Evolutionary conservation across 2,888 invertebrate species (phyloP).

Genomic region (Metellina segmentata): DNA sequence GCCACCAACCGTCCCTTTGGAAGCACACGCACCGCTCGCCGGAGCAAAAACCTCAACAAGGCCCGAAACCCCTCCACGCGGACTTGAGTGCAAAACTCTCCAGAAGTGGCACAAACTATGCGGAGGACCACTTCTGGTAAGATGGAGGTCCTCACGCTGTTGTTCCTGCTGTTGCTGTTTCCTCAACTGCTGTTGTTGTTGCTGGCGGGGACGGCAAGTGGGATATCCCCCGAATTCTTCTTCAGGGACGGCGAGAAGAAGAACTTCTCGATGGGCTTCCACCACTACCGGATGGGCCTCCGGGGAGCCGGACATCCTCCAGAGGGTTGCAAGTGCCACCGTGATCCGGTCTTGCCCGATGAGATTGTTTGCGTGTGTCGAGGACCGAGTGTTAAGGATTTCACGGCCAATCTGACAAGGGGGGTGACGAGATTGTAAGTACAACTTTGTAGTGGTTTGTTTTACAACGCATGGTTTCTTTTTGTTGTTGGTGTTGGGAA

Average conservation of each 20-base stretch:
- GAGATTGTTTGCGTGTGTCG: slow-evolving; percentile 70
- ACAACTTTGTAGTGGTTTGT: neutral
- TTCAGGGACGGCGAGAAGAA: slow-evolving; percentile 33
- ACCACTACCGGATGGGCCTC: slow-evolving; percentile 63
- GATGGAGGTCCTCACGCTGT: neutral
- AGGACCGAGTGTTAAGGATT: slow-evolving; percentile 70
- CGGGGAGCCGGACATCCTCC: slow-evolving; percentile 33
- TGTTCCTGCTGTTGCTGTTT: neutral
- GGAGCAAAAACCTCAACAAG: no score
- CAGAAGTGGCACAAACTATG: slow-evolving; percentile 18
- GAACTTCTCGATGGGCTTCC: slow-evolving; percentile 60
- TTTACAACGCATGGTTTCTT: neutral
- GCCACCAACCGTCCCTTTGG: neutral
- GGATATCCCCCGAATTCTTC: slow-evolving; percentile 56
- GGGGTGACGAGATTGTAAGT: slow-evolving; percentile 74
- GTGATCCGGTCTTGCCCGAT: slow-evolving; percentile 53
- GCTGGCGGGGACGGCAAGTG: neutral
- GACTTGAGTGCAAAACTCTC: neutral
- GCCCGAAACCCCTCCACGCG: no score
- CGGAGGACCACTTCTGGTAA: slow-evolving; percentile 6
- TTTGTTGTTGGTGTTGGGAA: neutral
- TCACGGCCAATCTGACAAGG: slow-evolving; percentile 70
- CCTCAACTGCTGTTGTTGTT: slow-evolving; percentile 26
- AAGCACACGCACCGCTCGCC: neutral
- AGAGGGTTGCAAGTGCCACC: slow-evolving; percentile 72